Evolutionary conservation across 2,797 vertebrate species (phyloP).

Genomic region (Sardinella longiceps): DNA sequence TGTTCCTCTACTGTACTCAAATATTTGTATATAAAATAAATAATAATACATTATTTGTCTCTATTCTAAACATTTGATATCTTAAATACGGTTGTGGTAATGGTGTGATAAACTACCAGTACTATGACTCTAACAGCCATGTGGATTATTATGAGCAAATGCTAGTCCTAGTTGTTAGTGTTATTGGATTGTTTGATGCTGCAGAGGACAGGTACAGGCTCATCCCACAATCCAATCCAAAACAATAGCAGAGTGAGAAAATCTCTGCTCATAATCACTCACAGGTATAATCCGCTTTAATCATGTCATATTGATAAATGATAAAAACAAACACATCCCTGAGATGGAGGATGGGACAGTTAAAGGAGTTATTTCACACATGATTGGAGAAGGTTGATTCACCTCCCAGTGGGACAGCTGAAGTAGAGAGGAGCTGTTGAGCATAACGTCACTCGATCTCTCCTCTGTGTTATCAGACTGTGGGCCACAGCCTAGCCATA

Average conservation of each 20-base stretch:
- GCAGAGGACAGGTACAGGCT: not conserved
- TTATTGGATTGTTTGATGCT: not conserved
- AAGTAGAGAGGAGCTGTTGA: not conserved
- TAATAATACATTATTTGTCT: too few relatives aligned
- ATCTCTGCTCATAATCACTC: too few relatives aligned
- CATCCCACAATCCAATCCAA: not conserved
- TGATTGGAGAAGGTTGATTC: not conserved
- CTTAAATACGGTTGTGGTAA: not conserved
- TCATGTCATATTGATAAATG: not conserved
- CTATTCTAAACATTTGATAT: not conserved
- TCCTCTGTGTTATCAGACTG: not conserved
- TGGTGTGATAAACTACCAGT: not conserved
- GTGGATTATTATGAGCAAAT: not conserved
- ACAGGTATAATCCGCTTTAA: not conserved
- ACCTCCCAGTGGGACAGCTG: not conserved
- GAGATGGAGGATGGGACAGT: not conserved
- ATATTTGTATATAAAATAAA: not conserved
- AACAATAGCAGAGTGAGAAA: not conserved
- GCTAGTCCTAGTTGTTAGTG: not conserved
- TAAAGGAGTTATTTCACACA: not conserved
- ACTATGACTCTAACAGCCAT: not conserved
- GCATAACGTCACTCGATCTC: not conserved
- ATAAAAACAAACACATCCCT: not conserved
- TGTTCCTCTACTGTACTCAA: not conserved
- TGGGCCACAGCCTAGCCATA: not conserved